Evolutionary conservation across 2,797 vertebrate species (phyloP), one percentile per base, ranked within the genome.

Genomic region (Alca torda): DNA sequence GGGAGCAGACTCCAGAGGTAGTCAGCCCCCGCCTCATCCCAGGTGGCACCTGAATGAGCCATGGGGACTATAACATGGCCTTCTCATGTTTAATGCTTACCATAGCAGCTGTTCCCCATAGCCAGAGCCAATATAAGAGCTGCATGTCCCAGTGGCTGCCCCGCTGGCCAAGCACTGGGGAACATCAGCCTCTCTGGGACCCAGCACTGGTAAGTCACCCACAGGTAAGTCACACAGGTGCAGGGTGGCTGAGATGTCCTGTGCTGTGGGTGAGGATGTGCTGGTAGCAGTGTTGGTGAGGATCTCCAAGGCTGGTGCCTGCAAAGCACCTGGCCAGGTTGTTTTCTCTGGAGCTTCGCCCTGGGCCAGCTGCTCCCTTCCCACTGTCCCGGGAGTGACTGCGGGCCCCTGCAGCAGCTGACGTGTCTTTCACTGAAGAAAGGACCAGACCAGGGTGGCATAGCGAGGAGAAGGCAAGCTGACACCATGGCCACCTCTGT

Each of bases 361-460:
- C 30, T 51, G 64, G 46, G 41, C 80, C 98, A 98, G 96, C 90
- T 98, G 98, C 92, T 90, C 20, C 16, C 10, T 97, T 98, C 98
- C 96, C 98, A 98, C 78, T 4, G 1, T 8, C 21, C 39, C 5
- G 20, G 61, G 17, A 56, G 63, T 25, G 39, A 31, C 25, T 45
- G 26, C 5, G 18, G 33, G 31, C 17, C 48, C 43, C 35, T 37
- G 37, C 18, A 46, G 63, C 48, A 63, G 89, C 24, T 82, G 82
- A 95, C 89, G 92, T 93, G 95, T 73, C 73, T 43, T 18, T 64
- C 20, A 1, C 48, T 0, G 16, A 56, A 68, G 56, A 84, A 45
- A 90, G 76, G 59, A 82, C 35, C 0, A 0, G 59, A 81, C 51
- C 41, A 68, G 37, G 20, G 77, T 50, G 54, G 51, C 7, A 11